Evolutionary conservation across 1,140 invertebrate species (phyloP).

Genomic region (Pristionchus pacificus): DNA sequence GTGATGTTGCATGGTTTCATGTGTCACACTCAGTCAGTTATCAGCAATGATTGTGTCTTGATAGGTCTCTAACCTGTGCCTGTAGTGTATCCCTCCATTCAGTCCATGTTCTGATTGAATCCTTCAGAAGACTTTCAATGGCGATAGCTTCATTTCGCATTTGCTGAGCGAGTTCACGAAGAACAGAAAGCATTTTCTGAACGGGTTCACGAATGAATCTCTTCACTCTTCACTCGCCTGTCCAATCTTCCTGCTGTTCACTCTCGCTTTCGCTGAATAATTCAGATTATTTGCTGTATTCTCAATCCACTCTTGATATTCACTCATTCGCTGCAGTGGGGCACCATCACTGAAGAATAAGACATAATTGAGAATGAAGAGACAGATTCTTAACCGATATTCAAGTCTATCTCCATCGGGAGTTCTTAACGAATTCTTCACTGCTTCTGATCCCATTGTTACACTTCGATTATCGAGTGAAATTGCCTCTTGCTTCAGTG

Average conservation of each 20-base stretch:
- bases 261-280: constrained; percentile 41
- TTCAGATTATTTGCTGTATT: constrained; percentile 50
- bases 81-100: constrained; percentile 51
- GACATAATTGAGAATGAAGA: too few species aligned
- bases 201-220: constrained; percentile 24
- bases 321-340: constrained; percentile 39
- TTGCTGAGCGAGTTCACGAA: constrained; percentile 42
- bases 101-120: constrained; percentile 47
- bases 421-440: constrained; percentile 17
- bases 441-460: constrained; percentile 43
- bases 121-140: constrained; percentile 48
- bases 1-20: not conserved
- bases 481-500: constrained; percentile 50
- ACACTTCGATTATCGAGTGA: constrained; percentile 46
- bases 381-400: too few species aligned
- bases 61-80: constrained; percentile 27
- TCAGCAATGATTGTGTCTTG: not conserved
- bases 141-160: constrained; percentile 47
- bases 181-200: constrained; percentile 41
- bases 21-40: not conserved
- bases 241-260: constrained; percentile 39
- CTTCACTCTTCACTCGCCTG: constrained; percentile 31
- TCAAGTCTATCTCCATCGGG: constrained; percentile 29
- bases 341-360: constrained; percentile 43
- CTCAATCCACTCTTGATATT: constrained; percentile 51